Evolutionary conservation across 2,113 vertebrate species (phyloP).

Genomic region (Galemys pyrenaicus): DNA sequence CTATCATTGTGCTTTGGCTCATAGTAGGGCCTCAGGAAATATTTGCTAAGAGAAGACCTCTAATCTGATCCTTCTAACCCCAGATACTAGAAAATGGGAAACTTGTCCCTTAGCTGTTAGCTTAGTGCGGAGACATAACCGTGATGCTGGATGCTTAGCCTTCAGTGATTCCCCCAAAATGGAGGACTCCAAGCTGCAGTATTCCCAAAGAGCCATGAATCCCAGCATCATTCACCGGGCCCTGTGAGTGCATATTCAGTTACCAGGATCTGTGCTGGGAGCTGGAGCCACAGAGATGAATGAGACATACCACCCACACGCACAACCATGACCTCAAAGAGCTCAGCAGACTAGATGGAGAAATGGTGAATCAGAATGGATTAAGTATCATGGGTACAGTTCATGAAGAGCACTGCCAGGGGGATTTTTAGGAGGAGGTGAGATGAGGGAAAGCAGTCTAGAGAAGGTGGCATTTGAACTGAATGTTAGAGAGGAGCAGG

Average conservation of each 20-base stretch:
- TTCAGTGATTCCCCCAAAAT: neutral
- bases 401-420: neutral
- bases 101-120: neutral
- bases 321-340: neutral
- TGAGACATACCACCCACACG: neutral
- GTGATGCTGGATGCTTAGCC: slow-evolving; percentile 3
- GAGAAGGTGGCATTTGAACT: neutral
- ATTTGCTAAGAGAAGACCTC: slow-evolving; percentile 1
- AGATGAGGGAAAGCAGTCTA: neutral
- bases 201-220: neutral
- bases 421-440: neutral
- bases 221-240: neutral
- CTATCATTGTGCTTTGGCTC: neutral
- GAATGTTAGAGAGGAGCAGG: neutral
- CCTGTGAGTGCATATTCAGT: neutral
- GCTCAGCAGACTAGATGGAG: neutral
- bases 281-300: slow-evolving; percentile 24
- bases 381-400: neutral
- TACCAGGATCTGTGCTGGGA: neutral
- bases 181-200: slow-evolving; percentile 26
- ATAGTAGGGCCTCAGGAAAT: neutral
- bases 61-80: slow-evolving; percentile 22
- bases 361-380: neutral
- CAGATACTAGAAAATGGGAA: neutral
- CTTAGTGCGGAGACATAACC: neutral